Evolutionary conservation across 2,113 vertebrate genomes (phyloP).

Genomic region (Nothobranchius furzeri): DNA sequence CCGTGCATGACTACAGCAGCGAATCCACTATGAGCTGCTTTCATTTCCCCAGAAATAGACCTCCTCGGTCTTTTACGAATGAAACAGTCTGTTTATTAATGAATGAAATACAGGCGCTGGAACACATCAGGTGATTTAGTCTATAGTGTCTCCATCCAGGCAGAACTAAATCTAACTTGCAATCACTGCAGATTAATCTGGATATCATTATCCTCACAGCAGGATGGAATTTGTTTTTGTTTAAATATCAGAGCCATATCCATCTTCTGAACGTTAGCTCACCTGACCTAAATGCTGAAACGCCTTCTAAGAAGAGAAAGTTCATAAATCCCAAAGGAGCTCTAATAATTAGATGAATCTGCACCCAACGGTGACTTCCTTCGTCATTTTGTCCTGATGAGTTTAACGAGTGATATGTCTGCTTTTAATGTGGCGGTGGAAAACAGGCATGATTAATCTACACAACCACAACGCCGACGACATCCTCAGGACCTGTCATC

Average conservation of each 20-base stretch:
- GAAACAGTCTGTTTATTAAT: constrained; percentile 46
- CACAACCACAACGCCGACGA: constrained; percentile 18
- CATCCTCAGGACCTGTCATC: constrained; percentile 11
- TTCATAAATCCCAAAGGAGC: constrained; percentile 34
- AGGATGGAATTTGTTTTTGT: background rate
- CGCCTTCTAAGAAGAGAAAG: constrained; percentile 26
- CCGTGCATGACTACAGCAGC: constrained; percentile 23
- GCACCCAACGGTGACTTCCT: constrained; percentile 50
- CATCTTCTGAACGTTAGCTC: constrained; percentile 14
- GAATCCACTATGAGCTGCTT: background rate
- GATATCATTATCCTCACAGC: constrained; percentile 10
- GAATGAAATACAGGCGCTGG: constrained; percentile 15
- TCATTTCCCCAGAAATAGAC: no score
- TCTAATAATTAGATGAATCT: constrained; percentile 48
- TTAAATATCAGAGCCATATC: background rate
- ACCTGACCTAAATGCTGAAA: constrained; percentile 28
- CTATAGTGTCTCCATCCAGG: background rate
- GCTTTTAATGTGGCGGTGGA: constrained; percentile 51
- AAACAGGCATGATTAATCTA: constrained; percentile 49
- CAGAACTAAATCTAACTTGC: constrained; percentile 7
- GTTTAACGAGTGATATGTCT: constrained; percentile 49
- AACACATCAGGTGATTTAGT: background rate
- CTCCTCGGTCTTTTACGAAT: constrained; percentile 27
- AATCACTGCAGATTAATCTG: constrained; percentile 14
- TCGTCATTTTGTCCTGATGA: constrained; percentile 56